These are phyloP conservation scores for Amphimedon queenslandica DNA, from an alignment of 37 sponge, comb jelly and placozoan genomes.

Conservation along the genomic window DNA sequence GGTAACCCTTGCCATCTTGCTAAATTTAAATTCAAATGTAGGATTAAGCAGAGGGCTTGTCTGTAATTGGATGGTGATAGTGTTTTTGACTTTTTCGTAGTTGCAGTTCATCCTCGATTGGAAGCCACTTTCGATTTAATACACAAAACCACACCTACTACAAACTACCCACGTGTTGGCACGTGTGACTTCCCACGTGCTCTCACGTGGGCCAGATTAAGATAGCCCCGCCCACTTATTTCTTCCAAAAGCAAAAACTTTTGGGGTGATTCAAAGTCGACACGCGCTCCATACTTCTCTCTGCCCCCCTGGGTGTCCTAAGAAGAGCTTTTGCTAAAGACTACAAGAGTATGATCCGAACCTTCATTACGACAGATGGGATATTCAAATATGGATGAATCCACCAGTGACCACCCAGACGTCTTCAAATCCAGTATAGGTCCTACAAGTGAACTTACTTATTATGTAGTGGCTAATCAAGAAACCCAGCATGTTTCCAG, in stretches of 20 bases:
- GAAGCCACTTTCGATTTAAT: no score
- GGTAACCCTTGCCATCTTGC: no score
- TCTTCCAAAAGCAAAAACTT: conserved; percentile 11
- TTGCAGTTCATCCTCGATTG: no score
- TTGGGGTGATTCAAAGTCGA: conserved; percentile 15
- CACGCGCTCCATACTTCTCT: conserved; percentile 53
- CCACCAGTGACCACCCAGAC: conserved; percentile 34
- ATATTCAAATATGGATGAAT: conserved; percentile 32
- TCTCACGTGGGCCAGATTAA: no score
- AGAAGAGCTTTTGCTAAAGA: conserved; percentile 16
- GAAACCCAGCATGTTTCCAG: conserved; percentile 52
- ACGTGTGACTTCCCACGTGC: no score
- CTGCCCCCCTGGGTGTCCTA: conserved; percentile 61
- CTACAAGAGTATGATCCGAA: conserved; percentile 28
- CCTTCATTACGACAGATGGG: conserved; percentile 45
- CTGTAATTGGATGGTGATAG: no score
- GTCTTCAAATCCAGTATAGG: conserved; percentile 28
- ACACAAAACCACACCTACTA: no score
- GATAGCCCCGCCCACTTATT: no score
- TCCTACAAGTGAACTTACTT: conserved; percentile 31
- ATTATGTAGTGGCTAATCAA: conserved; percentile 32
- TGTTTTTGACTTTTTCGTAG: no score
- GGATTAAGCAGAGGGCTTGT: no score
- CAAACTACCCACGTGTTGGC: no score
- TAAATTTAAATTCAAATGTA: no score